phyloP scores from a whole-genome alignment of 2,797 vertebrate genomes.

The Chloroceryle inda region DNA sequence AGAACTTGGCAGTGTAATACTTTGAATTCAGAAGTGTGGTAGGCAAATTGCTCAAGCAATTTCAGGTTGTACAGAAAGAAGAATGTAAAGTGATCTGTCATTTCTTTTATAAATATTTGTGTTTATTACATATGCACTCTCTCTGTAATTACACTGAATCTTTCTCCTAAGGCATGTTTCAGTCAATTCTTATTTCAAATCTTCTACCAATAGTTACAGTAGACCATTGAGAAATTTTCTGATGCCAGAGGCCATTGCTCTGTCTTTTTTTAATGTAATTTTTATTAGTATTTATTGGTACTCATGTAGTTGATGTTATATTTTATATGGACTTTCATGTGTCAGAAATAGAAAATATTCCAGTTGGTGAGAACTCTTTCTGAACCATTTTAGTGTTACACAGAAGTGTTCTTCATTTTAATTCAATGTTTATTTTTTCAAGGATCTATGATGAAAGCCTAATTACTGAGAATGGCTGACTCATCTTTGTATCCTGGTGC shows the following conservation, averaged over 20 bases:
- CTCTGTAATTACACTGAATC: neutral
- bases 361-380: neutral
- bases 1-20: neutral
- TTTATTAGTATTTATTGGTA: neutral
- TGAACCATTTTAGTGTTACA: neutral
- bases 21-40: neutral
- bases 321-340: neutral
- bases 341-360: neutral
- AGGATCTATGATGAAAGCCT: neutral
- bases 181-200: neutral
- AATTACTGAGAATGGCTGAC: slow-evolving; percentile 11
- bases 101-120: neutral
- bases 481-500: neutral
- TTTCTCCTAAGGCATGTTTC: neutral
- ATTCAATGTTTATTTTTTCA: slow-evolving; percentile 45
- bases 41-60: neutral
- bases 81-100: neutral
- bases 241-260: neutral
- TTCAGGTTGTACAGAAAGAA: neutral
- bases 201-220: neutral
- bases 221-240: neutral
- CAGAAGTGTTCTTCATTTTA: slow-evolving; percentile 5
- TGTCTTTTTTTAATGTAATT: neutral
- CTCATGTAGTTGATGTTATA: neutral
- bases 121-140: neutral